Evolutionary conservation across 2,888 invertebrate species (phyloP).

Genomic region (Pristionchus japonicus): DNA sequence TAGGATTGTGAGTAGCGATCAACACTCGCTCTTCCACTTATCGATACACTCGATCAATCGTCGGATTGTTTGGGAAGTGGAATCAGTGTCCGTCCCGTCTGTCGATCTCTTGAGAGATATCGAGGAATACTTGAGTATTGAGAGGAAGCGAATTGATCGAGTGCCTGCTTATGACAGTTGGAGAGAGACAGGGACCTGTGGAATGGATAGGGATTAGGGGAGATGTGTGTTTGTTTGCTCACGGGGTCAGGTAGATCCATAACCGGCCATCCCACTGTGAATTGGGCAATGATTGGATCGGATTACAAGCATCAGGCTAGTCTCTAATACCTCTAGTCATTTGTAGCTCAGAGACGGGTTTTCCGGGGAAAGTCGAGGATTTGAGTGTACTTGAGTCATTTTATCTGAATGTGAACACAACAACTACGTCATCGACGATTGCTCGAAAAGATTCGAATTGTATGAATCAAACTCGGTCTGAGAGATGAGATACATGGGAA

Average conservation of each 20-base stretch:
- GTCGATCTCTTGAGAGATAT: constrained; percentile 1
- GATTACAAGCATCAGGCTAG: neutral
- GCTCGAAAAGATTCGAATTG: neutral
- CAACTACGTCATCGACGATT: neutral
- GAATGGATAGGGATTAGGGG: neutral
- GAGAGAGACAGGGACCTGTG: neutral
- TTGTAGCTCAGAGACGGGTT: constrained; percentile 18
- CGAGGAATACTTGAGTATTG: constrained; percentile 29
- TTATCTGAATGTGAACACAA: neutral
- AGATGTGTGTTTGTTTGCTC: constrained; percentile 35
- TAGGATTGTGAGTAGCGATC: neutral
- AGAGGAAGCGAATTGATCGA: constrained; percentile 13
- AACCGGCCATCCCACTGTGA: constrained; percentile 34
- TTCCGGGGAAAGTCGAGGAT: neutral
- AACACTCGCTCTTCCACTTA: neutral
- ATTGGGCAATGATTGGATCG: constrained; percentile 25
- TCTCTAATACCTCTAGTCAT: neutral
- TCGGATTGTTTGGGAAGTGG: constrained; percentile 2
- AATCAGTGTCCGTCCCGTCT: constrained; percentile 38
- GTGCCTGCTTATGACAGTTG: neutral
- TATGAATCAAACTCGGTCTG: no score
- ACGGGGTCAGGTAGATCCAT: neutral
- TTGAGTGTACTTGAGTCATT: neutral
- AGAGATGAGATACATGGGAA: no score
- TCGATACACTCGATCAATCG: constrained; percentile 41